Evolutionary conservation across 2,797 vertebrate genomes (phyloP).

Genomic region (Trichosurus vulpecula): DNA sequence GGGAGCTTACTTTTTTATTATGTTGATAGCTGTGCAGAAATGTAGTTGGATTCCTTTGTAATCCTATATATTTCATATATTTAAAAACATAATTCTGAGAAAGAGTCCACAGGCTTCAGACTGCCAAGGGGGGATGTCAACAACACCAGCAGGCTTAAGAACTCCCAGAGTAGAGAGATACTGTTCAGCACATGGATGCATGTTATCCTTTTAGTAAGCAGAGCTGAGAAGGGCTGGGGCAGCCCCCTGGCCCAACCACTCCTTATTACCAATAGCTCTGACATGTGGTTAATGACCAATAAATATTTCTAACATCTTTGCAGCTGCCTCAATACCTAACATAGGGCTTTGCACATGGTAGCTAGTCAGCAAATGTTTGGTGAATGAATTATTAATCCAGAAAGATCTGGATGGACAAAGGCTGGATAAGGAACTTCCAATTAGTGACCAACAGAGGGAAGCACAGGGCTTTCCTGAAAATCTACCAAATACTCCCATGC

Average conservation of each 20-base stretch:
- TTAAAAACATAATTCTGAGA: background rate
- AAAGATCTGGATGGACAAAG: background rate
- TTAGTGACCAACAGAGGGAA: background rate
- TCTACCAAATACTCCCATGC: background rate
- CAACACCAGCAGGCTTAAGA: background rate
- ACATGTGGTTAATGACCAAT: background rate
- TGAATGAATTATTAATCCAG: background rate
- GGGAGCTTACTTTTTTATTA: background rate
- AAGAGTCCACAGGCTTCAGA: background rate
- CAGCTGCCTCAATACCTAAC: background rate
- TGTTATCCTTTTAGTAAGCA: background rate
- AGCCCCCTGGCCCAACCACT: background rate
- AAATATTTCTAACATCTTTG: background rate
- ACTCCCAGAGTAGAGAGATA: background rate
- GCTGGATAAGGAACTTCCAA: background rate
- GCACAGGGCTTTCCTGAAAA: background rate
- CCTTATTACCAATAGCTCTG: background rate
- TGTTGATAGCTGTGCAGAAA: background rate
- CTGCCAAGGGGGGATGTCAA: fast-evolving
- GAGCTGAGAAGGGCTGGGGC: no score
- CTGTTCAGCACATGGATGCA: background rate
- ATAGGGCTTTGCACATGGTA: background rate
- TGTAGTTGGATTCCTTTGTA: background rate
- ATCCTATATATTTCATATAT: background rate
- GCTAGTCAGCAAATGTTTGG: background rate